Conservation (phyloP, 2,113 vertebrate species). For the Dipodomys ordii region DNA sequence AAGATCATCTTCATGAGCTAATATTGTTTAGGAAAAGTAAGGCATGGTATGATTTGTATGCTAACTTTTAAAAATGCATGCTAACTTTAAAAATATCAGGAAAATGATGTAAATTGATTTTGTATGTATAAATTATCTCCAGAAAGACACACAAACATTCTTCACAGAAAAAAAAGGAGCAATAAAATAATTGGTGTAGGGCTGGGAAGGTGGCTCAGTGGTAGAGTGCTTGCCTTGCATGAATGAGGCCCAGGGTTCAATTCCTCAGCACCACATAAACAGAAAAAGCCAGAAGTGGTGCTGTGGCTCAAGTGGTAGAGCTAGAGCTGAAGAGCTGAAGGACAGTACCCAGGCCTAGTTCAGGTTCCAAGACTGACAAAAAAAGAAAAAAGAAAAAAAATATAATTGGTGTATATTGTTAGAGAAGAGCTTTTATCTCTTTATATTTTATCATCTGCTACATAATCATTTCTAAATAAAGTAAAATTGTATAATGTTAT, state of each 20-base stretch:
- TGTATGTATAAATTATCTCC: background rate
- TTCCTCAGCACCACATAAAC: no score
- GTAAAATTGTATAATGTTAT: background rate
- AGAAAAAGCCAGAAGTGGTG: no score
- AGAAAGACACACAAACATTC: background rate
- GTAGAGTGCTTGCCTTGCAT: no score
- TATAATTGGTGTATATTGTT: no score
- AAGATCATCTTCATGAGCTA: background rate
- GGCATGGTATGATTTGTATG: background rate
- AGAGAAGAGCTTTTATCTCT: background rate
- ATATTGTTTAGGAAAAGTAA: slow-evolving; percentile 28
- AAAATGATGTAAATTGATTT: background rate
- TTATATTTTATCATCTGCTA: background rate
- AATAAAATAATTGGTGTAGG: background rate
- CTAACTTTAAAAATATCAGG: background rate
- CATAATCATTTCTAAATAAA: background rate
- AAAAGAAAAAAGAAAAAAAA: background rate
- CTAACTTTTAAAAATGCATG: background rate
- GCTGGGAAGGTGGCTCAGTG: no score
- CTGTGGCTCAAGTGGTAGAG: no score
- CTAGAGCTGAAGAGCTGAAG: no score
- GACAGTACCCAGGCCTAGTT: no score
- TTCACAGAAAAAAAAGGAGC: background rate
- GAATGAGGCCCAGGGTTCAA: no score
- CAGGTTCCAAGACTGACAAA: background rate